phyloP scores from a whole-genome alignment of 92 coral and sea anemone genomes.

The Porites rus region DNA sequence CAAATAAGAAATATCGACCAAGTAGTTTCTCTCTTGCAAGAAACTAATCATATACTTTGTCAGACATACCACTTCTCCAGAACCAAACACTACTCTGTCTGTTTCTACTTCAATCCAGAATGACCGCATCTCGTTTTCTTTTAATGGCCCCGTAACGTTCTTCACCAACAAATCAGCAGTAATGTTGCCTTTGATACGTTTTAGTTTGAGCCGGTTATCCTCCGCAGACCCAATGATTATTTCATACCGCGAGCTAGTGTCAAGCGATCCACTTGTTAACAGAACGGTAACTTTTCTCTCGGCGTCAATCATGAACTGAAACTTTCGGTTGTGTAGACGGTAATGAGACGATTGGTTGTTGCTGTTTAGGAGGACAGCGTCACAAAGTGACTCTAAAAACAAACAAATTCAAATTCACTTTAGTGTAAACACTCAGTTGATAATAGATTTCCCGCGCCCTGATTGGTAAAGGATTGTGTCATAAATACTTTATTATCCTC shows the following conservation, averaged over 20 bases:
- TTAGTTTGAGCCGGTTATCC: slow-evolving; percentile 4
- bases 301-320: slow-evolving; percentile 59
- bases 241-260: slow-evolving; percentile 53
- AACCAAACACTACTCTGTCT: slow-evolving; percentile 61
- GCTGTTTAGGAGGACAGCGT: slow-evolving; percentile 29
- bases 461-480: too few species aligned
- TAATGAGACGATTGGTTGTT: slow-evolving; percentile 37
- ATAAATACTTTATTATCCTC: too few species aligned
- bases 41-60: too few species aligned
- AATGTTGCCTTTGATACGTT: slow-evolving; percentile 11
- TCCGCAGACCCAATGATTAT: slow-evolving; percentile 35
- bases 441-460: too few species aligned
- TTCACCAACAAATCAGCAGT: slow-evolving; percentile 3
- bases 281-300: slow-evolving; percentile 26
- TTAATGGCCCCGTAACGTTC: slow-evolving; percentile 25
- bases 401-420: neutral
- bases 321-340: slow-evolving; percentile 40
- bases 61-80: slow-evolving; percentile 59
- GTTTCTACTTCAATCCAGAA: slow-evolving; percentile 72
- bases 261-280: slow-evolving; percentile 45
- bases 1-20: too few species aligned
- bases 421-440: too few species aligned
- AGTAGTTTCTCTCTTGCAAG: too few species aligned
- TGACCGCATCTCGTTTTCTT: slow-evolving; percentile 20
- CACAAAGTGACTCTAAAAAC: slow-evolving; percentile 63